Evolutionary conservation across 1,140 invertebrate genomes (phyloP).

Genomic region (Euborellia annulipes): DNA sequence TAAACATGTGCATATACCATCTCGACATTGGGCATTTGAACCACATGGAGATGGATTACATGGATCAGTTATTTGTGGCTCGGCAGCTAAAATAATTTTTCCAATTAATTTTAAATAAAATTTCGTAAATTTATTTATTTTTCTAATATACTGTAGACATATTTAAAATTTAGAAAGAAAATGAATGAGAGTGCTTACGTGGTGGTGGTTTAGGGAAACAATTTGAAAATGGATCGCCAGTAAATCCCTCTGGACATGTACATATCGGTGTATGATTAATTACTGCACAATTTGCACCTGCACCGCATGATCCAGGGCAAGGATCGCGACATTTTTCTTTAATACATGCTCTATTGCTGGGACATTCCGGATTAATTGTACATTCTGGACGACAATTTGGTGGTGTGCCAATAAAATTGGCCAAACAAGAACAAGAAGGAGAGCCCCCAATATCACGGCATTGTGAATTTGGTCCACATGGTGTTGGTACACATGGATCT

Average conservation of each 20-base stretch:
- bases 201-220: constrained; percentile 31
- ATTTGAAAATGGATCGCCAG: constrained; percentile 39
- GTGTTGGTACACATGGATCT: constrained; percentile 33
- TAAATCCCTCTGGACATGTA: constrained; percentile 35
- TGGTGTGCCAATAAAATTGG: constrained; percentile 42
- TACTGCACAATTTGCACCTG: constrained; percentile 37
- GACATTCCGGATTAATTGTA: constrained; percentile 53
- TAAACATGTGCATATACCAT: constrained; percentile 50
- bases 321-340: constrained; percentile 55
- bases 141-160: no score
- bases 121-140: no score
- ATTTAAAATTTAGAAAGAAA: no score
- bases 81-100: constrained; percentile 12
- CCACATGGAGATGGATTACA: constrained; percentile 22
- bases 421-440: constrained; percentile 36
- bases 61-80: constrained; percentile 16
- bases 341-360: constrained; percentile 49
- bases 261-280: constrained; percentile 39
- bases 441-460: constrained; percentile 34
- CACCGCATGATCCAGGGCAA: constrained; percentile 55
- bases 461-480: constrained; percentile 38
- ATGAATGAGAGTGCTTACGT: constrained; percentile 24
- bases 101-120: no score
- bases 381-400: constrained; percentile 58
- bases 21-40: constrained; percentile 18